Evolutionary conservation across 1,140 invertebrate genomes (phyloP), one percentile per base, ranked within the genome.

Genomic region (Brachionus paranguensis): DNA sequence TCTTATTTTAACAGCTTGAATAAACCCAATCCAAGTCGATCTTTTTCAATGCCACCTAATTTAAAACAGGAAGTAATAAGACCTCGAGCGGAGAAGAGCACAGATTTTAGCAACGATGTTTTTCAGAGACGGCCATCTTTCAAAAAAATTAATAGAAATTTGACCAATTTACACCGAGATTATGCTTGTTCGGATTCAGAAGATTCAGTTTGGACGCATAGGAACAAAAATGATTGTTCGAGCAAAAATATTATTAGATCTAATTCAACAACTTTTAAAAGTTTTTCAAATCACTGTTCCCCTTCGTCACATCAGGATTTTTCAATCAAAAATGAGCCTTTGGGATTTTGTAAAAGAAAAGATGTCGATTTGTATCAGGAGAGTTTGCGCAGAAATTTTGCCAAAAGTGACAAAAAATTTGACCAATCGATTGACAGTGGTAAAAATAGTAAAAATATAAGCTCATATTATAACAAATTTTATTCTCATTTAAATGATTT

Each of bases 311-410:
- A 12, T 37, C n/a, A 43, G 12, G n/a, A 72, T 72, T 43, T 2
- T 17, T 43, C 68, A 17, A 41, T 72, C 3, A 72, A 72, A 72
- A 72, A 12, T n/a, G 68, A 72, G n/a, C 4, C 29, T 12, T 14
- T 68, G 14, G 17, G 5, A 2, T 33, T 41, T 11, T 43, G 10
- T 17, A 72, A 43, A 72, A 20, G 68, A 20, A 72, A 72, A 72
- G 68, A 72, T 72, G n/a, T 72, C 10, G 37, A 72, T 43, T 43
- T 72, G 17, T 72, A 72, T 43, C 68, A 72, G 37, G 41, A 20
- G n/a, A 72, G 68, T 43, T 72, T 72, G 68, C 68, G 68, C 43
- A 72, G 37, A 72, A 72, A 72, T 43, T 72, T 72, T 43, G 17
- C 53, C 10, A 60, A 60, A 60, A 72, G 41, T 17, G 41, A 72